These are phyloP conservation scores for Plebejus argus DNA, from an alignment of 2,888 invertebrate species.

Conservation along the genomic window DNA sequence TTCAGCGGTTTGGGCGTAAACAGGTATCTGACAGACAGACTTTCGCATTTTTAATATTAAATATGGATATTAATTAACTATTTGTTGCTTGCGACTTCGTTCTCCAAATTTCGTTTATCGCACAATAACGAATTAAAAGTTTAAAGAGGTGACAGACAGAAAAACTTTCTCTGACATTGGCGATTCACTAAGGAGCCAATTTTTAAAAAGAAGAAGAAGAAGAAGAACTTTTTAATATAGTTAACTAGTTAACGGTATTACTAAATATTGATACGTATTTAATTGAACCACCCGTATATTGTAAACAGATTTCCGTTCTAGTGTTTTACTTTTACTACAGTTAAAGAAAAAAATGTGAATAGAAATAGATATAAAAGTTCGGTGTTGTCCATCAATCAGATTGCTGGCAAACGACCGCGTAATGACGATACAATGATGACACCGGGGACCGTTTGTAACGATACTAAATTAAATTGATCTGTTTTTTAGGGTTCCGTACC, in stretches of 20 bases:
- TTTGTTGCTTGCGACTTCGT: background rate
- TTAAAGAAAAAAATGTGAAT: background rate
- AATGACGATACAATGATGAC: slow-evolving; percentile 21
- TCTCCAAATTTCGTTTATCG: background rate
- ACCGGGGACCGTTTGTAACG: slow-evolving; percentile 11
- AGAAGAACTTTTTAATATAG: too few species aligned
- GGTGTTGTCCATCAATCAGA: background rate
- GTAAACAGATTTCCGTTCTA: background rate
- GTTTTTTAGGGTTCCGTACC: background rate
- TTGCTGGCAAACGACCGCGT: background rate
- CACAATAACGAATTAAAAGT: too few species aligned
- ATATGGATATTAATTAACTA: too few species aligned
- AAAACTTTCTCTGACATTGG: too few species aligned
- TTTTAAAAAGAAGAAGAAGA: too few species aligned
- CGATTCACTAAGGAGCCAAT: too few species aligned
- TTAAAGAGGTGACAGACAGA: background rate
- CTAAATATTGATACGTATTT: too few species aligned
- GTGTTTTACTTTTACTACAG: background rate
- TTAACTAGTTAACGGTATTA: too few species aligned
- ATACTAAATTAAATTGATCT: slow-evolving; percentile 10
- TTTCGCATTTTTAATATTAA: too few species aligned
- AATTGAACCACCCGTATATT: background rate
- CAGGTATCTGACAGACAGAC: too few species aligned
- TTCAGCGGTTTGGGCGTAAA: too few species aligned
- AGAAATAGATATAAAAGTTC: background rate